Percentiles rank a stretch among this genome's conserved stretches.
These are phyloP conservation scores for Prietella phreatophila DNA, from an alignment of 2,113 vertebrate species.

Conservation along the genomic window DNA sequence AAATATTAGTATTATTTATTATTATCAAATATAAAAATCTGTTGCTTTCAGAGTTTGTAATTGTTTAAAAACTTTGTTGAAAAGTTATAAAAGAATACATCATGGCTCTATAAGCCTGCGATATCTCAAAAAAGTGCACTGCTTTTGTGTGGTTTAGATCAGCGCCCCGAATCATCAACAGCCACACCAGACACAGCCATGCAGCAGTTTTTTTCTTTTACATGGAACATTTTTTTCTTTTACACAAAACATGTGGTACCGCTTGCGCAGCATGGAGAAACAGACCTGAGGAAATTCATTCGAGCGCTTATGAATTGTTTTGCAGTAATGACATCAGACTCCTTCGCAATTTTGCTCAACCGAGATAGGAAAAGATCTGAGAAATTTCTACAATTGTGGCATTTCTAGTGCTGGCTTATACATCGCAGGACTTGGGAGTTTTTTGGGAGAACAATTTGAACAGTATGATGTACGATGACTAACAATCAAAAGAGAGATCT, in stretches of 20 bases:
- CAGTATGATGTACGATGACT: constrained; percentile 16
- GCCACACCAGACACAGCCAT: too few relatives aligned
- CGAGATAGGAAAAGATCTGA: neutral
- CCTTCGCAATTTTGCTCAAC: neutral
- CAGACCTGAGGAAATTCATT: neutral
- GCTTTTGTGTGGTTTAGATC: neutral
- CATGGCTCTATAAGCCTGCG: neutral
- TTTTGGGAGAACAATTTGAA: neutral
- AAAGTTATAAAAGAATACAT: neutral
- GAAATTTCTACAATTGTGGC: neutral
- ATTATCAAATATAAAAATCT: too few relatives aligned
- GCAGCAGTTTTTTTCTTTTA: too few relatives aligned
- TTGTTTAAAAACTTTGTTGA: neutral
- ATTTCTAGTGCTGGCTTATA: neutral
- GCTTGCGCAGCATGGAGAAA: neutral
- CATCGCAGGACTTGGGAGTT: neutral
- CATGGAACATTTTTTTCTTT: too few relatives aligned
- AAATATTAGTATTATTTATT: too few relatives aligned
- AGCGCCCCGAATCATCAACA: neutral
- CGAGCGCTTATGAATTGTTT: neutral
- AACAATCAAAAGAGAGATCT: neutral
- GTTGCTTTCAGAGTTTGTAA: neutral
- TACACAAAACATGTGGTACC: neutral
- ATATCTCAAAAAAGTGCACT: neutral
- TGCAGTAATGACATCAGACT: neutral